Conservation (phyloP, 1,140 invertebrate genomes). For the Aphelinus atriplicis region DNA sequence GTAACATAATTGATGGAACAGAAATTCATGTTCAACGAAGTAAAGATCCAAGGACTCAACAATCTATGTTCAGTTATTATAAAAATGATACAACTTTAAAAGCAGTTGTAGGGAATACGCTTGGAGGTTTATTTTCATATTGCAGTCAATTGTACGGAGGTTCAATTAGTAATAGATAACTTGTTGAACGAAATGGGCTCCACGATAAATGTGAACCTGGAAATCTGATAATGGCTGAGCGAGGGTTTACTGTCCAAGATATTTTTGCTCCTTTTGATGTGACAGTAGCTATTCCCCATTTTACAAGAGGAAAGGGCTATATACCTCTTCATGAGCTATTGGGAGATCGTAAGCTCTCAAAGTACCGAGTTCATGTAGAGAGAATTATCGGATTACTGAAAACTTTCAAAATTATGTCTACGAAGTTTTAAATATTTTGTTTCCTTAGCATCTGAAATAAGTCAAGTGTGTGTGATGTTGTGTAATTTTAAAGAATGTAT, state of each 20-base stretch:
- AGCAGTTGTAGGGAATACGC: background rate
- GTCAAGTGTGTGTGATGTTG: background rate
- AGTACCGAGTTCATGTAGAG: conserved; percentile 1
- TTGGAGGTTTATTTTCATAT: background rate
- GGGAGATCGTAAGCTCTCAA: background rate
- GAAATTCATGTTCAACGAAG: background rate
- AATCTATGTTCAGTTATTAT: background rate
- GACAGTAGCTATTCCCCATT: background rate
- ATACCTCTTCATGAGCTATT: background rate
- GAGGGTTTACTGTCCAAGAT: conserved; percentile 2
- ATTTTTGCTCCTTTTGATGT: background rate
- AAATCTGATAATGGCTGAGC: conserved; percentile 3
- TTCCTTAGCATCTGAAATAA: background rate
- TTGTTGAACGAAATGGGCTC: background rate
- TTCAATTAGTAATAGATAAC: background rate
- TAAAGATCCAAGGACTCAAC: background rate
- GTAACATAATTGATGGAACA: background rate
- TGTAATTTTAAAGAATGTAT: conserved; percentile 5
- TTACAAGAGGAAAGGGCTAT: background rate
- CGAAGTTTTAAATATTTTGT: background rate
- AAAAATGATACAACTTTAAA: conserved; percentile 1
- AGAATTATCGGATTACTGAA: background rate
- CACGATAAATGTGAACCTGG: background rate
- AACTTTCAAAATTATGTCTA: conserved; percentile 4
- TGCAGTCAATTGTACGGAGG: background rate